phyloP scores from a whole-genome alignment of 1,140 invertebrate genomes.

The Cherax destructor region DNA sequence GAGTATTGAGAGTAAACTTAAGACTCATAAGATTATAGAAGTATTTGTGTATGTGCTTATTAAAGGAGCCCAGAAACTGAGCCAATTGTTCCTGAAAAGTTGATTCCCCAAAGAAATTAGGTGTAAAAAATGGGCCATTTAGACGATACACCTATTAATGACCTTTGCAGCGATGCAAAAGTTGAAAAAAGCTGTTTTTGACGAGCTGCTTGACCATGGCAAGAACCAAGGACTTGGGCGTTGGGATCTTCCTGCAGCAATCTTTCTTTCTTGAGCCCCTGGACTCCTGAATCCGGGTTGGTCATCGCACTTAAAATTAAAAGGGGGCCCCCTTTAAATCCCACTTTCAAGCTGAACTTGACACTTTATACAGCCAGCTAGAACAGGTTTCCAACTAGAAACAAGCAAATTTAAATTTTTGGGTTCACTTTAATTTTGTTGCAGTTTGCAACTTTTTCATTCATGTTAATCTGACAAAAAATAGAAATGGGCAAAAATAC shows the following conservation, averaged over 20 bases:
- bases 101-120: conserved; percentile 73
- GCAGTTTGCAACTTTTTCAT: neutral
- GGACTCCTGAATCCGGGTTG: conserved; percentile 97
- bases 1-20: conserved; percentile 78
- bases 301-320: conserved; percentile 98
- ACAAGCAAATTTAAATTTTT: neutral
- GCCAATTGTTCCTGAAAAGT: conserved; percentile 76
- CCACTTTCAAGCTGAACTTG: conserved; percentile 91
- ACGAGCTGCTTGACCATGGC: conserved; percentile 72
- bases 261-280: conserved; percentile 91
- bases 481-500: neutral
- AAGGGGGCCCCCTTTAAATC: conserved; percentile 96
- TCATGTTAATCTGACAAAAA: neutral
- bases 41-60: conserved; percentile 77
- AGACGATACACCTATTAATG: conserved; percentile 69
- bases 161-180: conserved; percentile 75
- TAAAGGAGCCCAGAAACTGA: conserved; percentile 75
- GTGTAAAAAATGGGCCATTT: conserved; percentile 71
- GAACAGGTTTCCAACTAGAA: neutral
- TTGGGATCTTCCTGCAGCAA: conserved; percentile 94
- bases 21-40: conserved; percentile 78
- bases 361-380: conserved; percentile 86
- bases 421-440: no score
- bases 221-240: conserved; percentile 82
- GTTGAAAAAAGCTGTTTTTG: conserved; percentile 72